Conservation (phyloP, 2,113 vertebrate genomes). For the Sinocyclocheilus grahami region DNA sequence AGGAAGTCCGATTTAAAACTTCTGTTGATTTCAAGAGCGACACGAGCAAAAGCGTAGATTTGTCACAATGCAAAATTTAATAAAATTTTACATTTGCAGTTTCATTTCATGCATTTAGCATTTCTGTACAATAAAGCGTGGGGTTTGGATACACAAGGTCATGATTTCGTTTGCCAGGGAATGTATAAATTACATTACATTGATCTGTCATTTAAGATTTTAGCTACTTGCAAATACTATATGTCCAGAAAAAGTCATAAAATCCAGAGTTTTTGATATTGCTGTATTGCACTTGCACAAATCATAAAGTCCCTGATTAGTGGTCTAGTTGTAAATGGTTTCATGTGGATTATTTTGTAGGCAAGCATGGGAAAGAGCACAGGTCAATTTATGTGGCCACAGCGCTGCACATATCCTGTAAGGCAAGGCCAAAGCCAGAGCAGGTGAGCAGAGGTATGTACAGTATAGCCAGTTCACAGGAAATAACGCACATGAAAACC, state of each 20-base stretch:
- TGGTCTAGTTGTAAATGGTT: slow-evolving; percentile 1
- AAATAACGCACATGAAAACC: slow-evolving; percentile 10
- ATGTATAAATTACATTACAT: not conserved
- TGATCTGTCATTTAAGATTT: not conserved
- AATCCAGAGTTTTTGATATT: not conserved
- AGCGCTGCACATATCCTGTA: not conserved
- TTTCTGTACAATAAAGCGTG: not conserved
- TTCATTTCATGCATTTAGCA: not conserved
- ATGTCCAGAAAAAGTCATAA: not conserved
- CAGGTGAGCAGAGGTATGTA: slow-evolving; percentile 8
- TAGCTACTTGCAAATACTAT: not conserved
- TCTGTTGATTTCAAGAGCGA: not conserved
- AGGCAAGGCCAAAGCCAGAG: not conserved
- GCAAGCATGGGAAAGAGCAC: not conserved
- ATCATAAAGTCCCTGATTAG: not conserved
- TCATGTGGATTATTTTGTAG: not conserved
- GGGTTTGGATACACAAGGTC: not conserved
- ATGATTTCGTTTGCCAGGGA: not conserved
- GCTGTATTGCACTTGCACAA: not conserved
- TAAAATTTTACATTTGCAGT: not conserved
- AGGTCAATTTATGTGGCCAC: not conserved
- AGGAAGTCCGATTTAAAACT: not conserved
- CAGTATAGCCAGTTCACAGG: not conserved
- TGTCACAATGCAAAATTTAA: not conserved
- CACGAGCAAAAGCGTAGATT: not conserved